Conservation (phyloP, 2,888 invertebrate genomes). For the Cheilosia scutellata region DNA sequence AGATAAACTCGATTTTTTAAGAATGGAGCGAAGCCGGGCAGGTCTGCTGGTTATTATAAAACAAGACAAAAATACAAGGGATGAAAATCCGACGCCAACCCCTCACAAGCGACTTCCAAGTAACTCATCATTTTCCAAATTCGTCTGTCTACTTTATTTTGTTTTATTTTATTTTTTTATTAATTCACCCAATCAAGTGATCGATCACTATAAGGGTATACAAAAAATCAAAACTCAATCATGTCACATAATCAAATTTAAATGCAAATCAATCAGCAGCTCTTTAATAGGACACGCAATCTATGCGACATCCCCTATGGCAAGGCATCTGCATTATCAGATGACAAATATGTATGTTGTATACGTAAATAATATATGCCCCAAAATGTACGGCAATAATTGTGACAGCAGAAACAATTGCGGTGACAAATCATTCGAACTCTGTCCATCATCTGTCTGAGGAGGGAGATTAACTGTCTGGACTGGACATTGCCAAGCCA, state of each 20-base stretch:
- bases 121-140: constrained; percentile 5
- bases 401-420: constrained; percentile 76
- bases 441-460: constrained; percentile 50
- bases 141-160: not conserved
- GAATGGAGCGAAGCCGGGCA: too few relatives aligned
- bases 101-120: too few relatives aligned
- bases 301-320: constrained; percentile 44
- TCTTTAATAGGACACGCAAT: constrained; percentile 61
- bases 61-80: too few relatives aligned
- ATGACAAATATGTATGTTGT: constrained; percentile 40
- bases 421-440: constrained; percentile 77
- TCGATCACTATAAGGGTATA: constrained; percentile 77
- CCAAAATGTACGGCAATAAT: constrained; percentile 61
- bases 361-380: constrained; percentile 4
- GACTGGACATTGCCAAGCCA: constrained; percentile 21
- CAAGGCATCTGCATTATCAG: constrained; percentile 51
- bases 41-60: too few relatives aligned
- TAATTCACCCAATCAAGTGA: constrained; percentile 70
- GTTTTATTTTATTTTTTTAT: constrained; percentile 44
- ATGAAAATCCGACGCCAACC: too few relatives aligned
- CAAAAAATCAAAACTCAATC: constrained; percentile 78
- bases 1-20: too few relatives aligned
- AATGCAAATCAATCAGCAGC: constrained; percentile 83
- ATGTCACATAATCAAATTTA: constrained; percentile 79
- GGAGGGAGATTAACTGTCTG: constrained; percentile 57